A percentile compares a stretch with the other conserved stretches of the same genome.
These are phyloP conservation scores for Glossosoma conforme DNA, from an alignment of 1,140 invertebrate genomes.

Conservation along the genomic window DNA sequence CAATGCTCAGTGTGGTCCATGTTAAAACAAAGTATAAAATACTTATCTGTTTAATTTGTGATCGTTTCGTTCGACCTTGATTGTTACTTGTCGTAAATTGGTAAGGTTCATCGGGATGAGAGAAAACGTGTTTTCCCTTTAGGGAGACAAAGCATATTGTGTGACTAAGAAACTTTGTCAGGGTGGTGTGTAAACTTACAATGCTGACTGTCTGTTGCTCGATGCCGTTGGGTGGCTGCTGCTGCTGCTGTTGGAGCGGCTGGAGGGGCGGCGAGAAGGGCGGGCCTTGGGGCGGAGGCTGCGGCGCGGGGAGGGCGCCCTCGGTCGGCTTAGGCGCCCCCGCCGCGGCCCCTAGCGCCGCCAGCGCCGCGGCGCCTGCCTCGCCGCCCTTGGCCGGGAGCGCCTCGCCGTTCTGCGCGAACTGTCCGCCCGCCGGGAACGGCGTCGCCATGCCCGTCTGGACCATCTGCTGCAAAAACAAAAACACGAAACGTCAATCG, in stretches of 20 bases:
- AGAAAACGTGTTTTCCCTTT: too few species aligned
- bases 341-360: slow-evolving; percentile 43
- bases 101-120: too few species aligned
- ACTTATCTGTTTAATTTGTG: too few species aligned
- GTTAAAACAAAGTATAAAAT: too few species aligned
- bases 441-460: slow-evolving; percentile 85
- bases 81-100: too few species aligned
- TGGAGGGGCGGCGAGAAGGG: slow-evolving; percentile 47
- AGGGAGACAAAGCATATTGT: too few species aligned
- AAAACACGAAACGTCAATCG: too few species aligned
- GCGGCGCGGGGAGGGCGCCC: slow-evolving; percentile 44
- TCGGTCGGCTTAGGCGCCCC: slow-evolving; percentile 41
- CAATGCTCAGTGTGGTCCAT: too few species aligned
- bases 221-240: slow-evolving; percentile 41
- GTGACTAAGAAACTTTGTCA: too few species aligned
- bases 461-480: slow-evolving; percentile 85
- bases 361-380: slow-evolving; percentile 46
- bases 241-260: slow-evolving; percentile 39
- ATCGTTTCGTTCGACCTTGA: too few species aligned
- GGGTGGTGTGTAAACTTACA: slow-evolving; percentile 41
- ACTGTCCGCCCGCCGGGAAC: slow-evolving; percentile 68
- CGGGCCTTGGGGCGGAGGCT: slow-evolving; percentile 40
- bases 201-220: slow-evolving; percentile 50
- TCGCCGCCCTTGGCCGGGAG: slow-evolving; percentile 49
- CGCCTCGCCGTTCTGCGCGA: slow-evolving; percentile 65